Conservation (phyloP, 2,113 vertebrate genomes). For the Nasalis larvatus region DNA sequence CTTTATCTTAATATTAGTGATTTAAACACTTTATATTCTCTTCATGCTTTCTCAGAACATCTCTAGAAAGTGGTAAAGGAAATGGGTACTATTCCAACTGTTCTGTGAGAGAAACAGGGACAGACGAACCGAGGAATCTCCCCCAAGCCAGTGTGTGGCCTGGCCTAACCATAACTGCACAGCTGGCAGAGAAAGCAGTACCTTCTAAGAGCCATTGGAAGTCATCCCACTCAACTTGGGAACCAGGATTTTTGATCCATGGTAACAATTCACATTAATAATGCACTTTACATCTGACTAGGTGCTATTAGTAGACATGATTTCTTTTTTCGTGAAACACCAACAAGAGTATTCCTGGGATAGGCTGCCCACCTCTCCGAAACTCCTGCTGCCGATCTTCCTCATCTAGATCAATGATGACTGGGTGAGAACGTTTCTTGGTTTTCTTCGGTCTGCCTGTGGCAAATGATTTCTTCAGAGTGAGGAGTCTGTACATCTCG, state of each 20-base stretch:
- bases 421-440: constrained; percentile 95
- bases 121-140: background rate
- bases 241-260: background rate
- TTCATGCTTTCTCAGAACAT: background rate
- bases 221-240: background rate
- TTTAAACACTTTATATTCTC: background rate
- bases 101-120: background rate
- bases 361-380: constrained; percentile 90
- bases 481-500: constrained; percentile 98
- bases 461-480: constrained; percentile 98
- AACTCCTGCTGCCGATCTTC: constrained; percentile 98
- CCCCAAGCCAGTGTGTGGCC: background rate
- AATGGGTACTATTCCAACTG: background rate
- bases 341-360: background rate
- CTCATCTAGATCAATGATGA: constrained; percentile 99
- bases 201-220: background rate
- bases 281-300: background rate
- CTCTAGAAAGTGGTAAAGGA: background rate
- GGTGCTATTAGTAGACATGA: background rate
- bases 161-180: background rate
- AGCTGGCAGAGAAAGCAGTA: background rate
- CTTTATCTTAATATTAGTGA: background rate
- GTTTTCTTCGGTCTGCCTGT: constrained; percentile 97
- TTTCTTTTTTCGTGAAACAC: background rate
- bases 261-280: background rate